Conservation (phyloP, 92 coral and sea anemone genomes). For the Palythoa caribaeorum region DNA sequence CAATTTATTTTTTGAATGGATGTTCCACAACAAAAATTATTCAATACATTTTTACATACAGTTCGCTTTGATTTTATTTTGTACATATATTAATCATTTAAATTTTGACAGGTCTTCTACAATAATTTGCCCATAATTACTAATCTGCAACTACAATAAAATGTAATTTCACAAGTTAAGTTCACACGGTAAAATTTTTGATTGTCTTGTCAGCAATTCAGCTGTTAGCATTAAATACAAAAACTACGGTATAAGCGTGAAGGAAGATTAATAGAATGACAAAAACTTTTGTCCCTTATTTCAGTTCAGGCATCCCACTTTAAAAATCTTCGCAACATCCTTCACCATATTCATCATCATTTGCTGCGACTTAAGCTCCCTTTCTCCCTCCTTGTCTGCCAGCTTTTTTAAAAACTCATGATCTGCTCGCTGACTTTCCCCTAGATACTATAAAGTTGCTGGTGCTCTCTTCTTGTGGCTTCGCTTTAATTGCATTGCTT, state of each 20-base stretch:
- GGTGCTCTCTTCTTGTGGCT: background rate
- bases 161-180: background rate
- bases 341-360: slow-evolving; percentile 6
- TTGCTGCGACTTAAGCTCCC: slow-evolving; percentile 11
- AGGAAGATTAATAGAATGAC: background rate
- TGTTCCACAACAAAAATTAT: background rate
- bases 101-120: background rate
- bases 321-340: slow-evolving; percentile 10
- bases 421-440: slow-evolving; percentile 15
- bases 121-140: background rate
- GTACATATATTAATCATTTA: background rate
- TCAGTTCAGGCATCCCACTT: slow-evolving; percentile 10
- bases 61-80: slow-evolving; percentile 6
- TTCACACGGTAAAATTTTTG: background rate
- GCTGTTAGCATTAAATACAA: background rate
- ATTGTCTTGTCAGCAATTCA: background rate
- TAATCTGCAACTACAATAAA: background rate
- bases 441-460: background rate
- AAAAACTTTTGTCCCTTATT: background rate
- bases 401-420: slow-evolving; percentile 6
- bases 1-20: background rate
- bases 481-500: background rate
- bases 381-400: slow-evolving; percentile 18
- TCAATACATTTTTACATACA: background rate
- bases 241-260: slow-evolving; percentile 6